Evolutionary conservation across 2,888 invertebrate genomes (phyloP).

Genomic region (Brenthis hecate): DNA sequence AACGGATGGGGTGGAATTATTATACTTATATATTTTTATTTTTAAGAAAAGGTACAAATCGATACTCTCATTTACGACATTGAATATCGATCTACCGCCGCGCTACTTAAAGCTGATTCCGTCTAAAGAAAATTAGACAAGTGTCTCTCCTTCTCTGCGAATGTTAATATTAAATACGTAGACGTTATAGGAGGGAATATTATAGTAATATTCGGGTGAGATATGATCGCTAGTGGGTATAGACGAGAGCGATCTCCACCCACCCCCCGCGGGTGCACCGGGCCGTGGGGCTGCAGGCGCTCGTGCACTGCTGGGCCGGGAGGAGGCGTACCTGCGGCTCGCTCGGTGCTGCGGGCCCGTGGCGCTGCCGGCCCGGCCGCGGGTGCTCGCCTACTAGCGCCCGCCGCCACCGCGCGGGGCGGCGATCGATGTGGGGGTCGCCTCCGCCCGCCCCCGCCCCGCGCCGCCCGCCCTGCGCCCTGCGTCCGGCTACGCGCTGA

Average conservation of each 20-base stretch:
- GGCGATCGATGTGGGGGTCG: conserved; percentile 55
- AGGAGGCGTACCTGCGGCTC: conserved; percentile 50
- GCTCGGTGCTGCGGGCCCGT: conserved; percentile 51
- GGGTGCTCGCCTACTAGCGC: conserved; percentile 48
- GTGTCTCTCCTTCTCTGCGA: conserved; percentile 2
- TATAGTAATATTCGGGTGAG: conserved; percentile 27
- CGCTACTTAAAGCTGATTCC: conserved; percentile 1
- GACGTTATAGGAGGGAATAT: conserved; percentile 18
- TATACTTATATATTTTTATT: neutral
- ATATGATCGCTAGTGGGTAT: conserved; percentile 23
- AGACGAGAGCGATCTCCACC: conserved; percentile 18
- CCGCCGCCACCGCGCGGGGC: conserved; percentile 73
- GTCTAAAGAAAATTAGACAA: conserved; percentile 6
- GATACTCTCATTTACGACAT: conserved; percentile 12
- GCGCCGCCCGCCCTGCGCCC: conserved; percentile 9
- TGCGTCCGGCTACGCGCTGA: conserved; percentile 11
- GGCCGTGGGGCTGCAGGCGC: conserved; percentile 34
- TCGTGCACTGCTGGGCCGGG: conserved; percentile 37
- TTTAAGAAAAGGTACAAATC: neutral
- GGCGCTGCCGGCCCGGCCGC: conserved; percentile 45
- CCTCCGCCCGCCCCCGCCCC: conserved; percentile 47
- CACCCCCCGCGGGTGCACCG: conserved; percentile 30
- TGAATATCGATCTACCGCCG: conserved; percentile 9
- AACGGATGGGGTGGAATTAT: conserved; percentile 3
- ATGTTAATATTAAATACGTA: conserved; percentile 2